Evolutionary conservation across 2,113 vertebrate species (phyloP).

Genomic region (Spermophilus dauricus): DNA sequence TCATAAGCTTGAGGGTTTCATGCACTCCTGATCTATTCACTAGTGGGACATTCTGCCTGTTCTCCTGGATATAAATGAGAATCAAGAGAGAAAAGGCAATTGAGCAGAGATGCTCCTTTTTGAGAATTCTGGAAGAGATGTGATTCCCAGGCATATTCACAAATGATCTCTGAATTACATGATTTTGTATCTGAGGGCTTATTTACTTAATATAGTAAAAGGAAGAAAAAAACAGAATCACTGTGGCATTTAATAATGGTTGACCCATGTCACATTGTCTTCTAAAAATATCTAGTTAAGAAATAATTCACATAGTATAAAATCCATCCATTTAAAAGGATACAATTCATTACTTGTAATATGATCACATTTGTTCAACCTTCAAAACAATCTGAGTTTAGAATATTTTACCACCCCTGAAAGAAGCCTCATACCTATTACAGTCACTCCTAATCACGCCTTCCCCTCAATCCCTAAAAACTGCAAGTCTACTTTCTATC

Average conservation of each 20-base stretch:
- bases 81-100: background rate
- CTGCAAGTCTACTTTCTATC: background rate
- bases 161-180: background rate
- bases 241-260: background rate
- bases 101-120: background rate
- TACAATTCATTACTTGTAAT: background rate
- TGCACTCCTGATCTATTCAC: background rate
- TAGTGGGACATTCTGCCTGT: background rate
- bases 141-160: background rate
- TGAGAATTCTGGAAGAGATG: background rate
- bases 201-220: background rate
- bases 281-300: slow-evolving; percentile 9
- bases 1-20: background rate
- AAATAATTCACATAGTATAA: background rate
- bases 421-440: background rate
- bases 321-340: background rate
- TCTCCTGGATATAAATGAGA: background rate
- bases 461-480: background rate
- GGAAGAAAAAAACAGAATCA: background rate
- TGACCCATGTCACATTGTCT: background rate
- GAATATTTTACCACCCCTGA: slow-evolving; percentile 1
- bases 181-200: background rate
- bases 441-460: background rate
- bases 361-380: background rate
- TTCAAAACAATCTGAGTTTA: background rate